Evolutionary conservation across 2,888 invertebrate species (phyloP).

Genomic region (Alsophila aescularia): DNA sequence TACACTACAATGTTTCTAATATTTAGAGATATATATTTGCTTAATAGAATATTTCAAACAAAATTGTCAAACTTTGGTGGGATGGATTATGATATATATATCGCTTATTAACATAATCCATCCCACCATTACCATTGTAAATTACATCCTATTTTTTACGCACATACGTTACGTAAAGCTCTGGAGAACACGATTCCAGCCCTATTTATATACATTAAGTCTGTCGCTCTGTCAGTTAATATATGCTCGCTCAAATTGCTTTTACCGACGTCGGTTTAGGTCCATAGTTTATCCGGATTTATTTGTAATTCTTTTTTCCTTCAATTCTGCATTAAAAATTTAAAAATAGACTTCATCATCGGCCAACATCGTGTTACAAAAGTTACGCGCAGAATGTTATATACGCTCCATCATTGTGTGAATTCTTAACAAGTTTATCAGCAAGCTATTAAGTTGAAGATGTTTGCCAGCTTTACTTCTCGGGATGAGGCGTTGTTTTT

Average conservation of each 20-base stretch:
- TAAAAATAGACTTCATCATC: conserved; percentile 16
- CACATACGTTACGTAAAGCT: not conserved
- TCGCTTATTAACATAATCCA: too few species aligned
- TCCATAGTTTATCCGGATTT: conserved; percentile 1
- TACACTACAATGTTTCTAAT: too few species aligned
- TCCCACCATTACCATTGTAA: too few species aligned
- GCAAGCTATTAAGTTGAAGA: conserved; percentile 14
- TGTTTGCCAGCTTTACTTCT: conserved; percentile 18
- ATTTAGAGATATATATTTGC: too few species aligned
- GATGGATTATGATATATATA: too few species aligned
- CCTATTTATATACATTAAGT: conserved; percentile 21
- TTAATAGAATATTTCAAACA: not conserved
- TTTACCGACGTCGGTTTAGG: conserved; percentile 8
- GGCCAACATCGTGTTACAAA: conserved; percentile 40
- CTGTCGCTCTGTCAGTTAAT: conserved; percentile 21
- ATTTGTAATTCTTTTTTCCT: conserved; percentile 8
- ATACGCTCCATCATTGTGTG: conserved; percentile 40
- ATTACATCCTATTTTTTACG: not conserved
- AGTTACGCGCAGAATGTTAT: conserved; percentile 50
- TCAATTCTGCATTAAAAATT: conserved; percentile 13
- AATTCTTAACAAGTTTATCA: conserved; percentile 47
- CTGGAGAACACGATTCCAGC: not conserved
- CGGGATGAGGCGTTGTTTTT: too few species aligned
- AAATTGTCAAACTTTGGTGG: conserved; percentile 5
- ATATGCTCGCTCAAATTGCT: conserved; percentile 19